Conservation (phyloP, 2,113 vertebrate genomes). For the Oriolus oriolus region DNA sequence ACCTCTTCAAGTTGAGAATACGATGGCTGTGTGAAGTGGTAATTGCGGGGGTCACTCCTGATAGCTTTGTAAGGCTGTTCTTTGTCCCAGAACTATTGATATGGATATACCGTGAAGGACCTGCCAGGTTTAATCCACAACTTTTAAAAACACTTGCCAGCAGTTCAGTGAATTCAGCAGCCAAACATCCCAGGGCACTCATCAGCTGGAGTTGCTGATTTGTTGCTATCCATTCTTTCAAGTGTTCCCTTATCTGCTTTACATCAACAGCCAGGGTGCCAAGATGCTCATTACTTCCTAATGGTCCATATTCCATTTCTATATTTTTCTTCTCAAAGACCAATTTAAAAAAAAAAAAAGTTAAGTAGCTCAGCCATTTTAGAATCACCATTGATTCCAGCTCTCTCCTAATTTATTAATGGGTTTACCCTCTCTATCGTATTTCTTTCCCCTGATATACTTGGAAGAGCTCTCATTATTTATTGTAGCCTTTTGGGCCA, state of each 20-base stretch:
- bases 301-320: slow-evolving; percentile 66
- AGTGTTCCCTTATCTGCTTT: slow-evolving; percentile 66
- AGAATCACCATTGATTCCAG: slow-evolving; percentile 65
- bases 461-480: slow-evolving; percentile 61
- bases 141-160: slow-evolving; percentile 51
- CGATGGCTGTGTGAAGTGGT: not conserved
- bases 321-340: slow-evolving; percentile 72
- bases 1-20: not conserved
- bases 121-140: slow-evolving; percentile 53
- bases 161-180: slow-evolving; percentile 50
- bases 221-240: slow-evolving; percentile 60
- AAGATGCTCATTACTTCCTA: slow-evolving; percentile 69
- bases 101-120: not conserved
- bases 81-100: not conserved
- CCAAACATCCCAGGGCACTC: slow-evolving; percentile 58
- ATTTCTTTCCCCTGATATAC: slow-evolving; percentile 62
- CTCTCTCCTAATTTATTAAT: slow-evolving; percentile 70
- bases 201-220: slow-evolving; percentile 60
- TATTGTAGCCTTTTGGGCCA: slow-evolving; percentile 48
- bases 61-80: not conserved
- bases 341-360: slow-evolving; percentile 56
- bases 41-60: not conserved
- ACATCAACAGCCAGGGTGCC: slow-evolving; percentile 63
- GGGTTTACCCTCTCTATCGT: slow-evolving; percentile 50
- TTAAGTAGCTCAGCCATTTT: slow-evolving; percentile 67